These are phyloP conservation scores for Heliconius himera DNA, from an alignment of 1,140 invertebrate species.

Conservation along the genomic window DNA sequence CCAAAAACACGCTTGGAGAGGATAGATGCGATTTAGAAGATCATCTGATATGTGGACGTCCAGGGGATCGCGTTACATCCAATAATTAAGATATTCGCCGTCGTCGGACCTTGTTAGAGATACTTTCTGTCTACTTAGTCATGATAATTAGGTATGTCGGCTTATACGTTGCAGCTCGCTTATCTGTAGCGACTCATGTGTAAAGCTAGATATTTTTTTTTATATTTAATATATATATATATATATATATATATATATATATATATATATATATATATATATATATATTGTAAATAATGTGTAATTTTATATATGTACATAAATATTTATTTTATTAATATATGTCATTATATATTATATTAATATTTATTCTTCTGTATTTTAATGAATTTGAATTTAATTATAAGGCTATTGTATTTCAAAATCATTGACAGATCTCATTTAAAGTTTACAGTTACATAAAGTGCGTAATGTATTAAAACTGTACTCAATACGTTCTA, in stretches of 20 bases:
- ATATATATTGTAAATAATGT: too few species aligned
- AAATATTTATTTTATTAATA: background rate
- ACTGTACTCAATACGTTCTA: conserved; percentile 8
- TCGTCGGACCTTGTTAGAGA: conserved; percentile 29
- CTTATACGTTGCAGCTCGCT: conserved; percentile 11
- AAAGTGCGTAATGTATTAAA: conserved; percentile 7
- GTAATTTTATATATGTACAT: background rate
- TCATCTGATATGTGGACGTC: conserved; percentile 49
- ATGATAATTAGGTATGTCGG: conserved; percentile 32
- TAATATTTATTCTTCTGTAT: background rate
- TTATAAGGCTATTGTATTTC: background rate
- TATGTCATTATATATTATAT: background rate
- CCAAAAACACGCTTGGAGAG: conserved; percentile 49
- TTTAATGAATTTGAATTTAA: background rate
- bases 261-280: too few species aligned
- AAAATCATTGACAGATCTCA: background rate
- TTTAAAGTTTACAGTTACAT: background rate
- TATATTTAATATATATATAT: background rate
- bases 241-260: background rate
- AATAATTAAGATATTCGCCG: conserved; percentile 65
- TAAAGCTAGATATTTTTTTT: background rate
- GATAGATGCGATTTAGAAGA: conserved; percentile 67
- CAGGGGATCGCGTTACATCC: conserved; percentile 58
- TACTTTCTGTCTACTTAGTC: conserved; percentile 34
- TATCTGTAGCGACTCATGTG: background rate